Evolutionary conservation across 2,113 vertebrate genomes (phyloP), one percentile per base, ranked within the genome.

Genomic region (Porphyrio hochstetteri): DNA sequence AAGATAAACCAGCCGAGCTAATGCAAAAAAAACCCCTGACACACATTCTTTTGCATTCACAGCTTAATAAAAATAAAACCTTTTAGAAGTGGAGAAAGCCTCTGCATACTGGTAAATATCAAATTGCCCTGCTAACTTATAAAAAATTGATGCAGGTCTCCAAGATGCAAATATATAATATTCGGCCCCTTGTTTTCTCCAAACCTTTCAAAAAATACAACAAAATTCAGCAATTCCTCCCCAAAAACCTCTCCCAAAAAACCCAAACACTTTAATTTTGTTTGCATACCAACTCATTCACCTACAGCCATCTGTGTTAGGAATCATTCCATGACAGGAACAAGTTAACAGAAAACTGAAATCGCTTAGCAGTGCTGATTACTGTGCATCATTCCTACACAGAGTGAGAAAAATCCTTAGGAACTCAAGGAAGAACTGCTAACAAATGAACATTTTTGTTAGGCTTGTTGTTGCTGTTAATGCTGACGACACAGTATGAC

Each of bases 51-150:
- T 60, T 59, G 93, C 74, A 70, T 88, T 92, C 61, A 65, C 36
- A 96, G 93, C 78, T 85, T 93, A 92, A 97, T 90, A 76, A 96
- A 97, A 96, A 97, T 81, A 89, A 95, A 97, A 88, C 38, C 95
- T 76, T 91, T 88, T 2, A 33, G 35, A 89, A 86, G 83, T 56
- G 55, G 60, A 82, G 59, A 89, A 94, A 57, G 52, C 84, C 64
- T 72, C 60, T 60, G 90, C 79, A 79, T 83, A 75, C 53, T 24
- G 61, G 89, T 28, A 70, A 36, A 82, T 33, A 55, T 6, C 88
- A 93, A 90, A 93, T 2, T 55, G 42, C 44, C 9, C 10, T 8
- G 55, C 78, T 68, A 80, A 92, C 79, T 92, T 93, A 55, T n/a
- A 95, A 89, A 92, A 48, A 94, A 91, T 64, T 63, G 67, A 81